phyloP scores from a whole-genome alignment of 2,797 vertebrate species.

The Somateria mollissima region DNA sequence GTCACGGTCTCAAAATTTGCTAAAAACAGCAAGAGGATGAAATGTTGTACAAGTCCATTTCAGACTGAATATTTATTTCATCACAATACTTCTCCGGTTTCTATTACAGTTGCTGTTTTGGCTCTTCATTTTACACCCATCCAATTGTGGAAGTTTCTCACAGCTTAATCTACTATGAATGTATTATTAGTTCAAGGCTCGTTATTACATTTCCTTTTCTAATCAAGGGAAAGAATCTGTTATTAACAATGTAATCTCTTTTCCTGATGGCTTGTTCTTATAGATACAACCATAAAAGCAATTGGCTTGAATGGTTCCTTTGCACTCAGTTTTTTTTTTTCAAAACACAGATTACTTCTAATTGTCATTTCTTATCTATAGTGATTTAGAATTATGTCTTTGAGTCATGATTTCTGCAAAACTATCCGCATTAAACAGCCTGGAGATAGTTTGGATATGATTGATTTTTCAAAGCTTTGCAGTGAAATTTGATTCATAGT shows the following conservation, averaged over 20 bases:
- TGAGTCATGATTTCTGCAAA: background rate
- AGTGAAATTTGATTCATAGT: background rate
- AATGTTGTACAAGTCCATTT: background rate
- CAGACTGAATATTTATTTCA: background rate
- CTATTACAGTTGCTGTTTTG: background rate
- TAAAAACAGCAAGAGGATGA: background rate
- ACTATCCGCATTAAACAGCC: background rate
- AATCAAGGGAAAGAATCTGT: constrained; percentile 10
- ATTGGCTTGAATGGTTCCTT: background rate
- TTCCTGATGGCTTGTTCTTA: background rate
- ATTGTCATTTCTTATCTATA: constrained; percentile 13
- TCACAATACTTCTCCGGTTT: background rate
- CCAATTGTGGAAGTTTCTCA: background rate
- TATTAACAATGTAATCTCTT: background rate
- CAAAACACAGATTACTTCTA: constrained; percentile 1
- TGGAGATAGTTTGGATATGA: constrained; percentile 15
- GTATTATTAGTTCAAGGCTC: background rate
- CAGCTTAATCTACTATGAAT: background rate
- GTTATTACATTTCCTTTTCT: constrained; percentile 7
- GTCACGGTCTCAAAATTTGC: background rate
- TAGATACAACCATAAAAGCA: background rate
- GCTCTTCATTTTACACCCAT: background rate
- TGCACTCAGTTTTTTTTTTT: background rate
- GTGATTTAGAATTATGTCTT: background rate
- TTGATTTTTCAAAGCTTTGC: constrained; percentile 35